Evolutionary conservation across 1,140 invertebrate species (phyloP).

Genomic region (Ceratina calcarata): DNA sequence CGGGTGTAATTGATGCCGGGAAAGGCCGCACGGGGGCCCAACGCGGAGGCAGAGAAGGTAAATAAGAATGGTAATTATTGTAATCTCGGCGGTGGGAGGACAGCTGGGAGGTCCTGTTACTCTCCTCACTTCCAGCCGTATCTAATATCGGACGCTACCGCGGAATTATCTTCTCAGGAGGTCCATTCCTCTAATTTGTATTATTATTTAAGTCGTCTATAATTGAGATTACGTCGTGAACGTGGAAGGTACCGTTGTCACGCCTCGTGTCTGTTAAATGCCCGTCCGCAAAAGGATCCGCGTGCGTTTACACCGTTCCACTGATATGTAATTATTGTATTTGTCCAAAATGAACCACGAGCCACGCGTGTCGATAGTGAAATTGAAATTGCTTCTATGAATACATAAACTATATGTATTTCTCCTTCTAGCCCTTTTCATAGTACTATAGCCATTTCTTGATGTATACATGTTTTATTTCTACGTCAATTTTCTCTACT

Average conservation of each 20-base stretch:
- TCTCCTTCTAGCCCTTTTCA: too few species aligned
- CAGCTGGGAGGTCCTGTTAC: constrained; percentile 71
- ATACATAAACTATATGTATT: too few species aligned
- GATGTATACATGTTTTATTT: neutral
- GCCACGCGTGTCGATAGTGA: too few species aligned
- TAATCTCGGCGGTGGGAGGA: constrained; percentile 74
- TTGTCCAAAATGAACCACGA: constrained; percentile 12
- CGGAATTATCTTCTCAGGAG: constrained; percentile 71
- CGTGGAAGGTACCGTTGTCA: constrained; percentile 44
- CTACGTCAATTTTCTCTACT: neutral
- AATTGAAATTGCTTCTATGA: neutral
- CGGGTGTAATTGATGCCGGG: constrained; percentile 63
- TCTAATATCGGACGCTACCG: constrained; percentile 67
- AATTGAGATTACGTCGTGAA: constrained; percentile 59
- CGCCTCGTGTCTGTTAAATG: constrained; percentile 58
- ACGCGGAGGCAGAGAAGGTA: constrained; percentile 54
- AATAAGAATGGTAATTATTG: constrained; percentile 77
- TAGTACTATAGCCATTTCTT: neutral
- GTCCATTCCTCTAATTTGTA: constrained; percentile 72
- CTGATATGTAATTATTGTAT: neutral
- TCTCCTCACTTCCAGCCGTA: constrained; percentile 60
- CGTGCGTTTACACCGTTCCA: neutral
- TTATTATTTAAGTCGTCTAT: constrained; percentile 67
- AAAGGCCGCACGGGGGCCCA: constrained; percentile 16
- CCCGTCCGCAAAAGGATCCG: neutral